Conservation (phyloP, 1,140 invertebrate genomes). For the Pteromalus puparum region DNA sequence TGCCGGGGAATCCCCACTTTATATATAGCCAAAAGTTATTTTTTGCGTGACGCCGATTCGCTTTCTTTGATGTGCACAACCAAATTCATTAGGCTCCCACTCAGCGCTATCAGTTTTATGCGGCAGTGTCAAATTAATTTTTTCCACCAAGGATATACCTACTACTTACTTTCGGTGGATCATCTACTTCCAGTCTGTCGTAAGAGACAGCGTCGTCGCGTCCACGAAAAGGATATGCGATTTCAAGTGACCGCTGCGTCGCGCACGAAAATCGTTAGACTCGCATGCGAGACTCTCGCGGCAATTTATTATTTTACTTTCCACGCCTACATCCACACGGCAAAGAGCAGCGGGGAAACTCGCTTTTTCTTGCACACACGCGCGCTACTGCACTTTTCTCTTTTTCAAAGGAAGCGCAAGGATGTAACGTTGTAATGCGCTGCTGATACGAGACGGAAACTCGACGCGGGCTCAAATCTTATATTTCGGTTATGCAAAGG, state of each 20-base stretch:
- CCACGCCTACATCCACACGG: conserved; percentile 29
- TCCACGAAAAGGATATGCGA: background rate
- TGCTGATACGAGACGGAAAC: background rate
- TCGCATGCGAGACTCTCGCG: conserved; percentile 34
- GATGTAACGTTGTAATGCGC: conserved; percentile 1
- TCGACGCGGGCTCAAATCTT: background rate
- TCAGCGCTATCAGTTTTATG: too few relatives aligned
- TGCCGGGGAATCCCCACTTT: too few relatives aligned
- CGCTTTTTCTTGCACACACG: conserved; percentile 11
- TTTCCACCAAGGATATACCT: too few relatives aligned
- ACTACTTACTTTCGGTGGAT: too few relatives aligned
- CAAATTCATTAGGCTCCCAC: too few relatives aligned
- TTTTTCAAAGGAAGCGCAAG: conserved; percentile 20
- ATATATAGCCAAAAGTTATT: too few relatives aligned
- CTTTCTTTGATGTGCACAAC: too few relatives aligned
- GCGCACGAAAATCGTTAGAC: conserved; percentile 49
- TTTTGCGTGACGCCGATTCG: too few relatives aligned
- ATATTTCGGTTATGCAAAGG: conserved; percentile 32
- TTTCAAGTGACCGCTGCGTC: background rate
- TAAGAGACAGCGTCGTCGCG: too few relatives aligned
- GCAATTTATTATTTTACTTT: conserved; percentile 49
- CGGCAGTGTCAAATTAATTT: too few relatives aligned
- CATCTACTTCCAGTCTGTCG: too few relatives aligned
- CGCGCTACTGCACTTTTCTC: conserved; percentile 7
- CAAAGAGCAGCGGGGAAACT: conserved; percentile 14